A percentile compares a stretch with the other conserved stretches of the same genome.
These are phyloP conservation scores for Quiscalus mexicanus DNA, from an alignment of 2,113 vertebrate species.

Conservation along the genomic window DNA sequence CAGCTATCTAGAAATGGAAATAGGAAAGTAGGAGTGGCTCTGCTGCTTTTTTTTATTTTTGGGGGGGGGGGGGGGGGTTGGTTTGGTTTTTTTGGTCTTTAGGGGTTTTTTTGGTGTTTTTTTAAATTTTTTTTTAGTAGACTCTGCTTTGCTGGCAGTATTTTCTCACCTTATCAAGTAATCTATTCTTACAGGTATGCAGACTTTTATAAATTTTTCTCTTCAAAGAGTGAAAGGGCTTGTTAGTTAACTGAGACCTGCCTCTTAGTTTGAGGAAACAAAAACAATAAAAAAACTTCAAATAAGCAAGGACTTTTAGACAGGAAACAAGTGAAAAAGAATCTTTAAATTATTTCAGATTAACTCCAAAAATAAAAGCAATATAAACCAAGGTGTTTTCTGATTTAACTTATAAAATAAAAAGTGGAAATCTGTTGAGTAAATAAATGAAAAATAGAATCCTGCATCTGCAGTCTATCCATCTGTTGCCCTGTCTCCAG, in stretches of 20 bases:
- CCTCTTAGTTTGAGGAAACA: background rate
- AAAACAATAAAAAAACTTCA: background rate
- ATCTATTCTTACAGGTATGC: background rate
- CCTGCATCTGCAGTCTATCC: background rate
- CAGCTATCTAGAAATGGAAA: background rate
- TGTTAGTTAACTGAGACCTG: background rate
- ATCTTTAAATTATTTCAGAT: background rate
- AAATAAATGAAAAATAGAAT: background rate
- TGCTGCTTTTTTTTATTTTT: too few species aligned
- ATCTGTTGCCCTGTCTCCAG: background rate
- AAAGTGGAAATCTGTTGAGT: background rate
- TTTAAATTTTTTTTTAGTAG: background rate
- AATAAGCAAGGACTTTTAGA: background rate
- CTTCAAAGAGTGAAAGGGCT: background rate
- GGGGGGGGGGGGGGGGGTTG: too few species aligned
- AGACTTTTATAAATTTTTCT: background rate
- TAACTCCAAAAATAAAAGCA: background rate
- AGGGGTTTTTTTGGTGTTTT: too few species aligned
- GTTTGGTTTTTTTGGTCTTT: too few species aligned
- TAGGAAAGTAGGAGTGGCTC: background rate
- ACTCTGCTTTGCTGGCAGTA: background rate
- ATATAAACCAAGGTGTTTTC: background rate
- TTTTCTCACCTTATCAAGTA: background rate
- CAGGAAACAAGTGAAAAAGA: background rate
- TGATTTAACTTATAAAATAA: background rate